Evolutionary conservation across 2,113 vertebrate genomes (phyloP), one percentile per base, ranked within the genome.

Genomic region (Oplegnathus fasciatus): DNA sequence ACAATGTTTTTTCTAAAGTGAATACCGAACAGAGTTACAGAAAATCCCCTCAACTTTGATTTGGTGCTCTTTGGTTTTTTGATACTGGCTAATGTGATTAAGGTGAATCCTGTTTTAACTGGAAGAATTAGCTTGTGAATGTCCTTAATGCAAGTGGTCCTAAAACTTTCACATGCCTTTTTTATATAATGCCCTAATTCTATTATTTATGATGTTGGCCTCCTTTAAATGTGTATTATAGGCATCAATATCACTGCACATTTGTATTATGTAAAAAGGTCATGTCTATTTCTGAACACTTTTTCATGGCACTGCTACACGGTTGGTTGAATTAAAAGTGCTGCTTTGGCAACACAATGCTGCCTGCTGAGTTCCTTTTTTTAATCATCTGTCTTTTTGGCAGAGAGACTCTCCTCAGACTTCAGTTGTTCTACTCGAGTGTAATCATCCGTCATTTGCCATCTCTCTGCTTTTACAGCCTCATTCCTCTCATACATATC

Each of bases 281-380:
- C 18, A 46, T 17, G 9, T 72, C 2, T 77, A 1, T 80, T 83
- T 73, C 37, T 61, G 18, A 72, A 6, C 13, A 24, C 85, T 24
- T 66, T 34, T 64, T 69, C n/a, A 34, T 24, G 18, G 10, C 48
- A 7, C 14, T 61, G 44, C 22, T 46, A 9, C 40, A 32, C 22
- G 34, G 2, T 68, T 34, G 8, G 28, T 44, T 44, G 55, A 75
- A 87, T 82, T 71, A 82, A 90, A 90, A 75, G n/a, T 62, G 65
- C 48, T 69, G 65, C 44, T 76, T 81, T 79, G 44, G 48, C 32
- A 84, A 84, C 24, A 42, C 40, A 40, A 5, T 18, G 30, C 34
- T 40, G 57, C 9, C 70, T 79, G 54, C 48, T 46, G 52, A 28
- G 34, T 9, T 50, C 62, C 48, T 44, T 44, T 65, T 60, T 37